Evolutionary conservation across 2,888 invertebrate genomes (phyloP), one percentile per base, ranked within the genome.

Genomic region (Malachius bipustulatus): DNA sequence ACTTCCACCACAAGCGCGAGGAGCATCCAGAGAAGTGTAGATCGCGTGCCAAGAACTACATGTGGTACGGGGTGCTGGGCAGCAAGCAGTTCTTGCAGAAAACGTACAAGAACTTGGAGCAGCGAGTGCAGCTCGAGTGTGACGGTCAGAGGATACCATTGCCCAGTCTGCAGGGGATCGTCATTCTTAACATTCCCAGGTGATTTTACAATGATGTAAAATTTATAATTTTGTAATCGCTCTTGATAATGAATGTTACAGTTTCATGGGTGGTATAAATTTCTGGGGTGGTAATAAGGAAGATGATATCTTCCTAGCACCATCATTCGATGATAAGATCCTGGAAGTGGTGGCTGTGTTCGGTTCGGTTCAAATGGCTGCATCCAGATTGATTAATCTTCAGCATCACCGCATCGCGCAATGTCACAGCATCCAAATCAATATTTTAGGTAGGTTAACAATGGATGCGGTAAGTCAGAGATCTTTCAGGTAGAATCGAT

Each of bases 251-350:
- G n/a, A n/a, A n/a, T n/a, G n/a, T n/a, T 67, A 55, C 42, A 93
- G 93, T 52, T 96, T 96, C 62, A 93, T 94, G 83, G 96, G 96
- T 3, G 97, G 97, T 30, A 91, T 93, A 16, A 96, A 96, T 64
- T 97, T 97, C 62, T 97, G 97, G 97, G 96, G 96, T 33, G 88
- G 88, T 3, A 81, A 80, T 2, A 83, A 90, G 55, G 88, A 84
- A 49, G 90, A 89, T 48, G 91, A 91, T 53, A 72, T 87, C 33
- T 97, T 96, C 56, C 66, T 90, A 10, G 82, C 90, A 1, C 94
- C 94, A 2, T 87, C 89, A 9, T 93, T 96, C 56, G 97, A 97
- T 62, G 97, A 97, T 63, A 79, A 88, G 37, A 82, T 97, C 40
- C 66, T 97, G 31, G 97, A 97, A 70, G 96, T 96, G 6, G 93